These are phyloP conservation scores for Lepidotrigona ventralis DNA, from an alignment of 1,140 invertebrate genomes.

Conservation along the genomic window DNA sequence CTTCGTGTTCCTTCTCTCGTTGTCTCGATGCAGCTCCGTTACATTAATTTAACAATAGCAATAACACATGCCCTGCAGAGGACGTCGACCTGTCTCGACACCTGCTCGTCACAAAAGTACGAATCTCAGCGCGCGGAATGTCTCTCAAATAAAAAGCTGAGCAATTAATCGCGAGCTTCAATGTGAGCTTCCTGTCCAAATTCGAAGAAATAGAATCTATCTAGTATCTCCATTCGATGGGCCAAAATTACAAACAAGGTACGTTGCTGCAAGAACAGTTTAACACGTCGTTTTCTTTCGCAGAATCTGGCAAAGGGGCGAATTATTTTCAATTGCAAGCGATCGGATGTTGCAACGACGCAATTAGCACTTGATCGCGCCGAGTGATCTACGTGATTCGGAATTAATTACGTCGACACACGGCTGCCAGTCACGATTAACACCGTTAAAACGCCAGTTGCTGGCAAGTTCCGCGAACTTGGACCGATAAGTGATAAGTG, in stretches of 20 bases:
- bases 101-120: background rate
- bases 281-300: no score
- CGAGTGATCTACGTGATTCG: constrained; percentile 9
- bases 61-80: background rate
- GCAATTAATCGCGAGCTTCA: background rate
- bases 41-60: background rate
- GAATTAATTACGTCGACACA: background rate
- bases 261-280: no score
- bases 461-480: background rate
- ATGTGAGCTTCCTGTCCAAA: no score
- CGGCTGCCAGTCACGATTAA: constrained; percentile 3
- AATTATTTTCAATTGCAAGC: background rate
- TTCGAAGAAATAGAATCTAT: no score
- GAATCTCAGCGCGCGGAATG: background rate
- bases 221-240: no score
- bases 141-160: background rate
- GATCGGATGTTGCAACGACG: background rate
- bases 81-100: background rate
- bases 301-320: no score
- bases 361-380: background rate
- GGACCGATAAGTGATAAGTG: no score
- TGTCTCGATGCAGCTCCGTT: background rate
- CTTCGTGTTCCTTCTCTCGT: background rate
- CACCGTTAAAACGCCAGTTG: background rate
- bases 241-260: no score